Evolutionary conservation across 2,113 vertebrate genomes (phyloP).

Genomic region (Tretioscincus oriximinensis): DNA sequence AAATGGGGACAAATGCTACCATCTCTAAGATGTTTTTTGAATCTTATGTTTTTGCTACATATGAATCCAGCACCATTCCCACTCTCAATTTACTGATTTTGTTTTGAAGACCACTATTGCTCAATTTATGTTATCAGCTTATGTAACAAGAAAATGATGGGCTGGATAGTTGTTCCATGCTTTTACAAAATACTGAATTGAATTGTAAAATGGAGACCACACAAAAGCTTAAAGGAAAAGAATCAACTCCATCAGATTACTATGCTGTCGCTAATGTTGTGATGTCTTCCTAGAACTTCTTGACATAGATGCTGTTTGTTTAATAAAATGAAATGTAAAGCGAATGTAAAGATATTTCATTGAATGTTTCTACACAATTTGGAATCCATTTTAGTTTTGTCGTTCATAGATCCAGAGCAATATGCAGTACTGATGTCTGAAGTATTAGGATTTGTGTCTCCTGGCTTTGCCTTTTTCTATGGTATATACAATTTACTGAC

Average conservation of each 20-base stretch:
- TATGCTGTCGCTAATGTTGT: too few relatives aligned
- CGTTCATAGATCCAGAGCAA: neutral
- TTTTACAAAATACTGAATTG: neutral
- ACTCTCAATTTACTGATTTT: too few relatives aligned
- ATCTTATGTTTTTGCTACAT: too few relatives aligned
- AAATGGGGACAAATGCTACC: too few relatives aligned
- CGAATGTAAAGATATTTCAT: neutral
- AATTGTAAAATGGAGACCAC: neutral
- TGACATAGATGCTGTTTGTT: constrained; percentile 4
- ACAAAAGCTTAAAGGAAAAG: constrained; percentile 6
- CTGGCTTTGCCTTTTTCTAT: neutral
- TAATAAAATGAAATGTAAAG: constrained; percentile 21
- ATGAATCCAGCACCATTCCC: too few relatives aligned
- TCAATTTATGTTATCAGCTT: too few relatives aligned
- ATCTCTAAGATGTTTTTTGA: too few relatives aligned
- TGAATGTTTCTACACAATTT: constrained; percentile 22
- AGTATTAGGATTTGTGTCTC: neutral
- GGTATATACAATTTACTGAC: neutral
- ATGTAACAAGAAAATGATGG: too few relatives aligned
- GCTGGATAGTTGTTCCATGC: neutral
- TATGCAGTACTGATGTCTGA: neutral
- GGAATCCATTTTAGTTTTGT: neutral
- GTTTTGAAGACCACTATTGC: too few relatives aligned
- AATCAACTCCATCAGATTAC: neutral
- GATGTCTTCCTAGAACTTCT: neutral